Evolutionary conservation across 2,113 vertebrate genomes (phyloP).

Genomic region (Clinocottus analis): DNA sequence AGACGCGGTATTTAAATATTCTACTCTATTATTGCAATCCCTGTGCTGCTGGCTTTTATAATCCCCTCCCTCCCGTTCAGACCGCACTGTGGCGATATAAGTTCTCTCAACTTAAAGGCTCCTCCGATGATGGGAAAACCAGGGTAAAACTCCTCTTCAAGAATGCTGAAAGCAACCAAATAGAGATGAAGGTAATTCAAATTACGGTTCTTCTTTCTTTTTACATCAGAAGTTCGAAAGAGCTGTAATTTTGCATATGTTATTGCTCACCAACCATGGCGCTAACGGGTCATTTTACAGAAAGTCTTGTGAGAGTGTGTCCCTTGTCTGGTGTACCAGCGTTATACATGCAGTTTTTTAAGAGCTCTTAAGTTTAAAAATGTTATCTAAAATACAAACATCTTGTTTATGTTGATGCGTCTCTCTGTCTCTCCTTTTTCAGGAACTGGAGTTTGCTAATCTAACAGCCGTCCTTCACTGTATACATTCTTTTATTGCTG

Average conservation of each 20-base stretch:
- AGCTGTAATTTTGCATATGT: neutral
- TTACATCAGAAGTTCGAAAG: neutral
- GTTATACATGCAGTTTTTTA: neutral
- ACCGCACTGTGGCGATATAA: constrained; percentile 91
- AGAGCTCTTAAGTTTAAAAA: neutral
- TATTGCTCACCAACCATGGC: too few relatives aligned
- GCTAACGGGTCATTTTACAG: neutral
- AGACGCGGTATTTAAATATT: constrained; percentile 13
- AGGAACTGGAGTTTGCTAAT: constrained; percentile 95
- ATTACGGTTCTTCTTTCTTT: neutral
- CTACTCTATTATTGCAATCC: constrained; percentile 34
- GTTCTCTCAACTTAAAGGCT: constrained; percentile 96
- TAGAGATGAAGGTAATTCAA: constrained; percentile 91
- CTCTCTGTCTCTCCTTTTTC: constrained; percentile 35
- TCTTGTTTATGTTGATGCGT: neutral
- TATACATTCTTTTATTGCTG: constrained; percentile 93
- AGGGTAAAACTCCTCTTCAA: constrained; percentile 93
- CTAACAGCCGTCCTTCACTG: constrained; percentile 92
- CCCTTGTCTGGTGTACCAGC: neutral
- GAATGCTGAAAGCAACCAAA: constrained; percentile 91
- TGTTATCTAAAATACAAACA: neutral
- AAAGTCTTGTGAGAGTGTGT: neutral
- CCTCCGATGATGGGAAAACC: constrained; percentile 94
- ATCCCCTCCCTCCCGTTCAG: constrained; percentile 72
- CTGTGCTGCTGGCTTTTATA: constrained; percentile 31